A percentile compares a stretch with the other conserved stretches of the same genome.
phyloP scores from a whole-genome alignment of 2,888 invertebrate species.

The Chesias legatella region DNA sequence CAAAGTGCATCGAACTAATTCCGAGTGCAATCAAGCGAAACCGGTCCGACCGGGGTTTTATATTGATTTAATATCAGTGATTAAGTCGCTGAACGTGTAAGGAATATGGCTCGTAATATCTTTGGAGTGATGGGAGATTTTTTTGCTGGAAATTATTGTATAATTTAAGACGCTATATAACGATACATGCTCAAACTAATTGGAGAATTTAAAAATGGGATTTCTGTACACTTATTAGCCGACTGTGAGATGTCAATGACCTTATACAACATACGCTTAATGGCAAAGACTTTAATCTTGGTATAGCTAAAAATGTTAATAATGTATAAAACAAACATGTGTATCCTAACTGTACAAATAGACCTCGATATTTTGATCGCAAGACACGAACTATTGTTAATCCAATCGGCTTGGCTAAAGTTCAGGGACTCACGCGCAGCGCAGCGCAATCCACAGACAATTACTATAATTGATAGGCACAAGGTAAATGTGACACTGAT shows the following conservation, averaged over 20 bases:
- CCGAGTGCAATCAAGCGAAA: slow-evolving; percentile 33
- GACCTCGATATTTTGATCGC: slow-evolving; percentile 24
- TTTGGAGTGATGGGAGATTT: slow-evolving; percentile 5
- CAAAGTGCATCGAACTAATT: slow-evolving; percentile 41
- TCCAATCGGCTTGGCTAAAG: slow-evolving; percentile 27
- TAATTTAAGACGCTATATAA: too few species aligned
- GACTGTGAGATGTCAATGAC: too few species aligned
- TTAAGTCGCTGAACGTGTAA: slow-evolving; percentile 21
- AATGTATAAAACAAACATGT: not conserved
- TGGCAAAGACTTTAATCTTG: too few species aligned
- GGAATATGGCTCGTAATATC: slow-evolving; percentile 19
- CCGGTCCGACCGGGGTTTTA: slow-evolving; percentile 30
- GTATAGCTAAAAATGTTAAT: too few species aligned
- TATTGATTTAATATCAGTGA: slow-evolving; percentile 28
- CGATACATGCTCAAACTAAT: too few species aligned
- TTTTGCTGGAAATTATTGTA: slow-evolving; percentile 1
- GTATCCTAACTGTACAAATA: slow-evolving; percentile 10
- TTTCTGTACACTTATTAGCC: too few species aligned
- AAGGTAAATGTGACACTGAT: slow-evolving; percentile 24
- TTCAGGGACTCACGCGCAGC: slow-evolving; percentile 29
- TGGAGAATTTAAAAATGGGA: too few species aligned
- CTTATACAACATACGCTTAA: too few species aligned
- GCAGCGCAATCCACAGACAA: slow-evolving; percentile 25
- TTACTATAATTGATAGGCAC: slow-evolving; percentile 28
- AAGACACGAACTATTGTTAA: slow-evolving; percentile 19